These are phyloP conservation scores for Corydoras maculifer DNA, from an alignment of 2,113 vertebrate species.

Conservation along the genomic window DNA sequence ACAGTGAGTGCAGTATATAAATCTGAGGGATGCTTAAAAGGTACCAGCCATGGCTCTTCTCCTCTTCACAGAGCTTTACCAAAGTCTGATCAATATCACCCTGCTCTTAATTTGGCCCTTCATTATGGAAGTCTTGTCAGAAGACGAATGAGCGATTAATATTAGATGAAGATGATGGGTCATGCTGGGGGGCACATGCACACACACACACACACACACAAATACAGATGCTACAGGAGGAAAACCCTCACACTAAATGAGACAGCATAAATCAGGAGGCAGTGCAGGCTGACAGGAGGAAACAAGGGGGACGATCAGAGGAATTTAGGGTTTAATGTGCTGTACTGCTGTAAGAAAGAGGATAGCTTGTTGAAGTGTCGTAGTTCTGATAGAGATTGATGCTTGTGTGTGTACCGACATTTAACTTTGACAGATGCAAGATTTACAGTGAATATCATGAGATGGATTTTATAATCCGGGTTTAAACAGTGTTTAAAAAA, in stretches of 20 bases:
- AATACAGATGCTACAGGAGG: conserved; percentile 30
- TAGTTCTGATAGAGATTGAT: not conserved
- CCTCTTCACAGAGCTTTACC: conserved; percentile 1
- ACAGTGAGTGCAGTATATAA: too few species aligned
- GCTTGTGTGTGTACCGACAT: too few species aligned
- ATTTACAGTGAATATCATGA: too few species aligned
- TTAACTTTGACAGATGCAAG: too few species aligned
- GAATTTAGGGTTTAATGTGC: conserved; percentile 30
- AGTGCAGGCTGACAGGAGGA: conserved; percentile 6
- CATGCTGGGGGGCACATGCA: conserved; percentile 43
- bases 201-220: not conserved
- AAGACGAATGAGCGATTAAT: conserved; percentile 62
- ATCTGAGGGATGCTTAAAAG: too few species aligned
- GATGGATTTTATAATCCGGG: too few species aligned
- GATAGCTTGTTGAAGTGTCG: not conserved
- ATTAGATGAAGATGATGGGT: conserved; percentile 65
- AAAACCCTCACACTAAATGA: conserved; percentile 43
- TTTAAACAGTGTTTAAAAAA: too few species aligned
- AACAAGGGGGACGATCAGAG: conserved; percentile 6
- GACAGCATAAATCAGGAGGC: conserved; percentile 36
- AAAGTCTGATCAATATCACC: conserved; percentile 53
- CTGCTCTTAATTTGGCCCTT: conserved; percentile 54
- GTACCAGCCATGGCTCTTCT: not conserved
- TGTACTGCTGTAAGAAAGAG: not conserved
- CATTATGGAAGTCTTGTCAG: conserved; percentile 61